Evolutionary conservation across 1,140 invertebrate species (phyloP).

Genomic region (Drosophila sulfurigaster): DNA sequence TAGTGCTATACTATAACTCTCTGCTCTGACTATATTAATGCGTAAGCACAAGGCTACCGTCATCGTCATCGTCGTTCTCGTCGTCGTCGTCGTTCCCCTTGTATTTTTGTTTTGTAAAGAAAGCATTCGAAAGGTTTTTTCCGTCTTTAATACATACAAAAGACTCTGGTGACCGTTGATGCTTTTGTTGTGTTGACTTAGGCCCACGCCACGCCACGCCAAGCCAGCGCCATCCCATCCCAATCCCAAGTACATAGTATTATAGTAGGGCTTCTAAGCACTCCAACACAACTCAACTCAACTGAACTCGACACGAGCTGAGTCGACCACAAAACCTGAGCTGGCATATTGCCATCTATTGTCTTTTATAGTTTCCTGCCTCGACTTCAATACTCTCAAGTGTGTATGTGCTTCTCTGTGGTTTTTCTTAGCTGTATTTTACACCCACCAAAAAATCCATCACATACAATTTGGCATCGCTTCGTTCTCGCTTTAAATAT

Average conservation of each 20-base stretch:
- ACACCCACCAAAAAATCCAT: background rate
- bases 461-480: conserved; percentile 11
- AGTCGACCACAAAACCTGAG: conserved; percentile 79
- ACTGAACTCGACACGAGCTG: conserved; percentile 30
- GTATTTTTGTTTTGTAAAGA: conserved; percentile 31
- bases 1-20: conserved; percentile 6
- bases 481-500: conserved; percentile 46
- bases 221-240: conserved; percentile 45
- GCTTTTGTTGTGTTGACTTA: conserved; percentile 81
- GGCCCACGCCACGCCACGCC: conserved; percentile 63
- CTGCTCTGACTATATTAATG: conserved; percentile 68
- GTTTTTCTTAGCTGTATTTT: conserved; percentile 35
- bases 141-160: conserved; percentile 40
- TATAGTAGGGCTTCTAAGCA: conserved; percentile 62
- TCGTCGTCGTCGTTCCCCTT: conserved; percentile 12
- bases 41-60: conserved; percentile 65
- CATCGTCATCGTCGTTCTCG: conserved; percentile 22
- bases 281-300: conserved; percentile 21
- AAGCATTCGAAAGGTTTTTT: conserved; percentile 64
- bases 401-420: conserved; percentile 57
- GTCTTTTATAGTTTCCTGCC: conserved; percentile 82
- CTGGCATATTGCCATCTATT: conserved; percentile 81
- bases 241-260: no score
- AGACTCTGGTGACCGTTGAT: conserved; percentile 49
- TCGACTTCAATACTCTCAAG: conserved; percentile 63